Evolutionary conservation across 1,140 invertebrate species (phyloP), one percentile per base, ranked within the genome.

Genomic region (Zaprionus camerounensis): DNA sequence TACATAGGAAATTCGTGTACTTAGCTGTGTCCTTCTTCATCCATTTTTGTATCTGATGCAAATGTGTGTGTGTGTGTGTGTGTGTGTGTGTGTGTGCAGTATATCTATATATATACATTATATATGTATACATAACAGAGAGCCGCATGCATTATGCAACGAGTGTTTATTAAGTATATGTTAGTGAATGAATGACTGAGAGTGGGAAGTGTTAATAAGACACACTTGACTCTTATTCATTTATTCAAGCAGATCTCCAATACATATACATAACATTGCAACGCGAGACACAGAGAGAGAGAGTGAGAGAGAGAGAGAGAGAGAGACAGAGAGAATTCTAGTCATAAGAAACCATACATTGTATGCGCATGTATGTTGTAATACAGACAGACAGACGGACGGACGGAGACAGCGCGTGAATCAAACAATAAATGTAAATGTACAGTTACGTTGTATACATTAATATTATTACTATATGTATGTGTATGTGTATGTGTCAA

Each of bases 261-360:
- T 11, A 17, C n/a, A 17, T 44, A 44, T 44, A 15, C 38, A 41
- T 41, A 46, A 2, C 41, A 11, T 46, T 17, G 20, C 28, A 28
- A 6, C 6, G 26, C 26, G 24, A 22, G 24, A 49, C 22, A 69
- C 20, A 26, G 11, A 26, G 4, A 26, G 24, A 5, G 5, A 1
- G 17, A 17, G 17, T 0, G 13, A 74, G 17, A 26, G 34, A 68
- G 56, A 68, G 24, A 49, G 38, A 70, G n/a, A 26, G 9, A 36
- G 11, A 17, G 5, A 62, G 12, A 7, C 7, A 74, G 17, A 26
- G 24, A 65, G 56, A 68, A 81, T 58, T 71, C 83, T 87, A 87
- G 83, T 87, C 83, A 87, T 83, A 82, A 81, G 62, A 55, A 26
- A 65, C 22, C 41, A 41, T 44, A 49, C 44, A 15, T 49, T 41